These are phyloP conservation scores for Cololabis saira DNA, from an alignment of 2,113 vertebrate species.

Conservation along the genomic window DNA sequence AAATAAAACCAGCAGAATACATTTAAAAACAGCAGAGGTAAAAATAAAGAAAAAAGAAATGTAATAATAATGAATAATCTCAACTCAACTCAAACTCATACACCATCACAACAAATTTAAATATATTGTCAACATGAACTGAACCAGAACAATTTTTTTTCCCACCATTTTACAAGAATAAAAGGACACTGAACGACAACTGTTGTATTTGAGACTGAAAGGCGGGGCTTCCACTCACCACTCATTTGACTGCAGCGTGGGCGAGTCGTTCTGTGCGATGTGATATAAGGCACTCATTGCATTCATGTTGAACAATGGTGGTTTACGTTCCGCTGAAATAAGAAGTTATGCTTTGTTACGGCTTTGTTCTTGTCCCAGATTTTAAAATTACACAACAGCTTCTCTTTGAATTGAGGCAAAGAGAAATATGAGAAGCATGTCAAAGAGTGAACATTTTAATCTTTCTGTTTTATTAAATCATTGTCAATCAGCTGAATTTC, in stretches of 20 bases:
- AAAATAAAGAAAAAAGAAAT: too few species aligned
- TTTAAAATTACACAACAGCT: neutral
- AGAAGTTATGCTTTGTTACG: conserved; percentile 8
- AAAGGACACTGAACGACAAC: neutral
- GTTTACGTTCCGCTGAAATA: conserved; percentile 94
- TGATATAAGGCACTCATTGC: conserved; percentile 99
- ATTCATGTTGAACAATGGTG: conserved; percentile 99
- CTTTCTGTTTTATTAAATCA: neutral
- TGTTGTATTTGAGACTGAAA: neutral
- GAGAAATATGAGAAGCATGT: neutral
- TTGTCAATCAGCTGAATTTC: neutral
- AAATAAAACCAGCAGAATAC: too few species aligned
- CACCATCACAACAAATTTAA: neutral
- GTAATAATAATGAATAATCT: too few species aligned
- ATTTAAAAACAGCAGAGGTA: too few species aligned
- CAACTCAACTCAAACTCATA: neutral
- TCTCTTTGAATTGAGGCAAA: neutral
- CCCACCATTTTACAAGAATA: accelerated
- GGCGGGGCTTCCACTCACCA: conserved; percentile 86
- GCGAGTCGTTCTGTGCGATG: conserved; percentile 99
- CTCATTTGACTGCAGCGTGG: conserved; percentile 93
- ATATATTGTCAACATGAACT: too few species aligned
- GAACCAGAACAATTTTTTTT: too few species aligned
- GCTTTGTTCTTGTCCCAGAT: neutral
- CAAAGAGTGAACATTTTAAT: neutral